A percentile compares a stretch with the other conserved stretches of the same genome.
phyloP scores from a whole-genome alignment of 2,888 invertebrate genomes.

The Microctonus aethiopoides region DNA sequence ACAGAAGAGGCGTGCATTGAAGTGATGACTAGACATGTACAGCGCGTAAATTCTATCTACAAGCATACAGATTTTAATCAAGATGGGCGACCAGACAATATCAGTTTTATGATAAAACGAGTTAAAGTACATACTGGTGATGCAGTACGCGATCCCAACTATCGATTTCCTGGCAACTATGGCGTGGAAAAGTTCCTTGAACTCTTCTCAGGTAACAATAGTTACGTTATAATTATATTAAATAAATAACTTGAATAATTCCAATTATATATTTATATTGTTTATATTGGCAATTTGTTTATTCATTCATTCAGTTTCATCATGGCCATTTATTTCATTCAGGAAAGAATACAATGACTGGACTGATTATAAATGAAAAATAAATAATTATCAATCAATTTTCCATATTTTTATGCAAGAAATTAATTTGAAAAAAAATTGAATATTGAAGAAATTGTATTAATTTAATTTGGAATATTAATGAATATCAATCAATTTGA shows the following conservation, averaged over 20 bases:
- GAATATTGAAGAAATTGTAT: too few relatives aligned
- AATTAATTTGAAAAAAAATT: too few relatives aligned
- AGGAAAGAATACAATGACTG: too few relatives aligned
- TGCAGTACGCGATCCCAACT: conserved; percentile 85
- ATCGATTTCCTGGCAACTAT: conserved; percentile 93
- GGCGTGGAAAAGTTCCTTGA: conserved; percentile 99
- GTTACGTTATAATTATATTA: conserved; percentile 24
- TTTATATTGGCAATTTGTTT: neutral
- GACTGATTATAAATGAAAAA: too few relatives aligned
- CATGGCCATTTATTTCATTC: too few relatives aligned
- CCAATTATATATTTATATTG: neutral
- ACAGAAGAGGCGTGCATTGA: conserved; percentile 95
- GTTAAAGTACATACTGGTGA: conserved; percentile 92
- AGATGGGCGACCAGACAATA: conserved; percentile 91
- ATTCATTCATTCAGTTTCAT: neutral
- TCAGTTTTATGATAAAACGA: conserved; percentile 95
- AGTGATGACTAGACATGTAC: conserved; percentile 94
- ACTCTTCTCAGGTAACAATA: conserved; percentile 86
- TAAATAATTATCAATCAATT: too few relatives aligned
- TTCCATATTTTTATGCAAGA: too few relatives aligned
- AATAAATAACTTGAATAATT: conserved; percentile 18
- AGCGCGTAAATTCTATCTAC: conserved; percentile 90
- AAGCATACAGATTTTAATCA: conserved; percentile 91
- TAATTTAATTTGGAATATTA: too few relatives aligned
- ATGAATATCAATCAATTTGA: too few relatives aligned